phyloP scores from a whole-genome alignment of 2,113 vertebrate genomes.

The Benitochromis conjunctus region DNA sequence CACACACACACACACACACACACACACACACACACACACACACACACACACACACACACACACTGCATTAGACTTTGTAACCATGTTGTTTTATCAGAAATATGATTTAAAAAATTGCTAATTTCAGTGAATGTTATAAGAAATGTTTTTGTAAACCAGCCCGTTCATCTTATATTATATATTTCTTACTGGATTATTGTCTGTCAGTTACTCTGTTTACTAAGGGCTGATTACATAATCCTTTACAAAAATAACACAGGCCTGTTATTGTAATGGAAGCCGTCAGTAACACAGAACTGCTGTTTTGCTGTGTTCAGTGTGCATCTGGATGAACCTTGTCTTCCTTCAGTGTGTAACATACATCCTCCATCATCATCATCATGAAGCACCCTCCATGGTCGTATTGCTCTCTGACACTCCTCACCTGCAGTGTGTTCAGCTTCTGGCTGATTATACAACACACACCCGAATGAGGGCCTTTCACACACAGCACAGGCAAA shows the following conservation, averaged over 20 bases:
- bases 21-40: too few relatives aligned
- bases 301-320: not conserved
- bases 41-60: too few relatives aligned
- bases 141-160: too few relatives aligned
- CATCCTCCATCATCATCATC: not conserved
- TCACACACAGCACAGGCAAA: not conserved
- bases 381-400: accelerated
- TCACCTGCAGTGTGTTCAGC: accelerated
- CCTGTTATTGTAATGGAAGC: not conserved
- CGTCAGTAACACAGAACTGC: not conserved
- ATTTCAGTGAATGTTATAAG: too few relatives aligned
- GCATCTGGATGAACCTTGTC: accelerated
- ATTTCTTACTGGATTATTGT: too few relatives aligned
- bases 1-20: too few relatives aligned
- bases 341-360: not conserved
- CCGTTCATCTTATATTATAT: too few relatives aligned
- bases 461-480: not conserved
- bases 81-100: too few relatives aligned
- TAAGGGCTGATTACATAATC: not conserved
- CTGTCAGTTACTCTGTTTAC: too few relatives aligned
- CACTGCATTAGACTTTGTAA: too few relatives aligned
- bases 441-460: not conserved
- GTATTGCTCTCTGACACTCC: accelerated
- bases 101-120: too few relatives aligned
- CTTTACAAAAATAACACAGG: accelerated